Evolutionary conservation across 2,888 invertebrate species (phyloP).

Genomic region (Pilophorus perplexus): DNA sequence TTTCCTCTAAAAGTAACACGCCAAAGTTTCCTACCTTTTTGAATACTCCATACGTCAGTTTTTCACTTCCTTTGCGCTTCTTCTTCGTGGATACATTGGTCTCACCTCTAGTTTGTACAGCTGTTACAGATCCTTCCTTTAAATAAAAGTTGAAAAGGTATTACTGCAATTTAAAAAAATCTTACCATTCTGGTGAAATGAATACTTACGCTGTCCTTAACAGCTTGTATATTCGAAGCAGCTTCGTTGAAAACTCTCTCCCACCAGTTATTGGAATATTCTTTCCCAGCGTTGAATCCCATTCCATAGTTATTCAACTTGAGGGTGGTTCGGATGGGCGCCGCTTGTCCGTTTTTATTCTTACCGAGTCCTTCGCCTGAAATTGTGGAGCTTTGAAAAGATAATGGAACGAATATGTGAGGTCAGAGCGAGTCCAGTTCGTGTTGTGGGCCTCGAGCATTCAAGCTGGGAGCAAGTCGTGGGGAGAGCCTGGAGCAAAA

Average conservation of each 20-base stretch:
- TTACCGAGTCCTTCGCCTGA: slow-evolving; percentile 82
- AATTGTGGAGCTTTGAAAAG: slow-evolving; percentile 41
- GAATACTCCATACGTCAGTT: slow-evolving; percentile 23
- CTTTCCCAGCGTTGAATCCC: slow-evolving; percentile 71
- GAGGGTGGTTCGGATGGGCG: slow-evolving; percentile 72
- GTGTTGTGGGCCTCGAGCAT: too few species aligned
- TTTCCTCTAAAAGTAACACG: not conserved
- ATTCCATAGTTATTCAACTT: slow-evolving; percentile 78
- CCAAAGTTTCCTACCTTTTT: slow-evolving; percentile 21
- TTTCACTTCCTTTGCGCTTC: not conserved
- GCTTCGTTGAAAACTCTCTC: slow-evolving; percentile 53
- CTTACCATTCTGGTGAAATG: too few species aligned
- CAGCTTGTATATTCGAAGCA: slow-evolving; percentile 47
- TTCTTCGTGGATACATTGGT: slow-evolving; percentile 12
- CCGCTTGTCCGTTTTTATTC: slow-evolving; percentile 71
- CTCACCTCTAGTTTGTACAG: not conserved
- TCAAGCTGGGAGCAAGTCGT: too few species aligned
- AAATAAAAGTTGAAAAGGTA: too few species aligned
- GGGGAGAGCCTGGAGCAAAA: too few species aligned
- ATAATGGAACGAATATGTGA: too few species aligned
- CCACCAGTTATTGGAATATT: slow-evolving; percentile 85
- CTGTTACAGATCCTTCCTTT: slow-evolving; percentile 21
- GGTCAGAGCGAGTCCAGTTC: too few species aligned
- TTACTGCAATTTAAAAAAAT: too few species aligned
- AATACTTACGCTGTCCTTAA: slow-evolving; percentile 9